phyloP scores from a whole-genome alignment of 2,113 vertebrate genomes.

The Litocranius walleri region DNA sequence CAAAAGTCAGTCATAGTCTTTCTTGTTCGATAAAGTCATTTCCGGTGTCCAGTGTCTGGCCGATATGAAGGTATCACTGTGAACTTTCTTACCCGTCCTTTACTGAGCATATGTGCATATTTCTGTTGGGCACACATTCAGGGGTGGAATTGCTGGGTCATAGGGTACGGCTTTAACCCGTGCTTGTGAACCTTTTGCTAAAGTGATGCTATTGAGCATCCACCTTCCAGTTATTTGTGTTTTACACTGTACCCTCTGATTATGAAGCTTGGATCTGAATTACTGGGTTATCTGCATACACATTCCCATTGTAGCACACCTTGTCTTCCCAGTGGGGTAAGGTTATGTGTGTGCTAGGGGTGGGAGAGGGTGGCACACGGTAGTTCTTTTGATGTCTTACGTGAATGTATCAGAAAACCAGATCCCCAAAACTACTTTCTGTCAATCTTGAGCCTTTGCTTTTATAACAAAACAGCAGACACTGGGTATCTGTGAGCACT shows the following conservation, averaged over 20 bases:
- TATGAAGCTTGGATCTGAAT: not conserved
- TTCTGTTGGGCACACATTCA: not conserved
- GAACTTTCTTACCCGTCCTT: not conserved
- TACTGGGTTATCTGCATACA: not conserved
- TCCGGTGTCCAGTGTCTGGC: not conserved
- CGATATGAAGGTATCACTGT: not conserved
- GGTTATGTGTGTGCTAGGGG: not conserved
- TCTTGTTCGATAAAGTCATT: not conserved
- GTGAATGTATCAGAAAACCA: slow-evolving; percentile 7
- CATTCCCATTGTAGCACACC: not conserved
- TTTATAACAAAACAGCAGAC: not conserved
- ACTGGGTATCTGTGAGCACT: not conserved
- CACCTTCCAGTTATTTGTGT: slow-evolving; percentile 5
- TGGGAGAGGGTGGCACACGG: not conserved
- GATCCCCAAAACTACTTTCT: not conserved
- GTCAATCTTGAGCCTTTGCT: slow-evolving; percentile 16
- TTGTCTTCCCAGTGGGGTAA: not conserved
- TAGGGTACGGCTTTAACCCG: not conserved
- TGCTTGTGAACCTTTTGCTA: not conserved
- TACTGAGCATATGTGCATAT: not conserved
- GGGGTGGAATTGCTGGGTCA: not conserved
- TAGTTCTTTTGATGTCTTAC: not conserved
- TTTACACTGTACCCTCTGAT: not conserved
- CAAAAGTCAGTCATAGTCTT: not conserved
- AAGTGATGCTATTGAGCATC: not conserved